Conservation (phyloP, 2,888 invertebrate species). For the Leucania comma region DNA sequence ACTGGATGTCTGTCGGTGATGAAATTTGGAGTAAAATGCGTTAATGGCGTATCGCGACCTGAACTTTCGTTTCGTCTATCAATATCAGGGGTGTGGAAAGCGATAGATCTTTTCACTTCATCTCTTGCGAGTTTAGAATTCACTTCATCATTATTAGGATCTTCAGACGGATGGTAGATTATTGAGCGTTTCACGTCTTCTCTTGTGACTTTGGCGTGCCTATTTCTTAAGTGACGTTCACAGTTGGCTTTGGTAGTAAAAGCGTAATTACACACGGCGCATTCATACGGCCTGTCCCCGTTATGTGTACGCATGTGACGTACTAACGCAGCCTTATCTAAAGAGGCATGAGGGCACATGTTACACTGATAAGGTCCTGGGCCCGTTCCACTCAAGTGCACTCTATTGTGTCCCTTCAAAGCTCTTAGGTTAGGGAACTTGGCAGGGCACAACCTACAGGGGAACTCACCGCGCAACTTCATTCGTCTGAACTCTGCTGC, state of each 20-base stretch:
- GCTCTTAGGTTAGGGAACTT: conserved; percentile 97
- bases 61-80: conserved; percentile 84
- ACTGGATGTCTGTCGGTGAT: conserved; percentile 87
- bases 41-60: conserved; percentile 84
- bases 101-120: conserved; percentile 90
- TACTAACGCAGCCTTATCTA: conserved; percentile 97
- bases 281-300: conserved; percentile 98
- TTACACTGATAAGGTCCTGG: conserved; percentile 97
- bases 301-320: conserved; percentile 98
- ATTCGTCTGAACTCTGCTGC: conserved; percentile 96
- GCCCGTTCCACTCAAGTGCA: conserved; percentile 94
- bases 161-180: conserved; percentile 96
- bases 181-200: conserved; percentile 97
- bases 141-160: conserved; percentile 94
- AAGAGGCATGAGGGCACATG: conserved; percentile 97
- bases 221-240: conserved; percentile 97
- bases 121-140: conserved; percentile 90
- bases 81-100: conserved; percentile 89
- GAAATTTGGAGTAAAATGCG: conserved; percentile 86
- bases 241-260: conserved; percentile 99
- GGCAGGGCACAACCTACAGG: conserved; percentile 96
- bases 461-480: conserved; percentile 97
- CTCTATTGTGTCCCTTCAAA: conserved; percentile 97
- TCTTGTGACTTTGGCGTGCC: conserved; percentile 96
- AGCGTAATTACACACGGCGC: conserved; percentile 98